A percentile compares a stretch with the other conserved stretches of the same genome.
These are phyloP conservation scores for Micropterix aruncella DNA, from an alignment of 2,888 invertebrate species.

Conservation along the genomic window DNA sequence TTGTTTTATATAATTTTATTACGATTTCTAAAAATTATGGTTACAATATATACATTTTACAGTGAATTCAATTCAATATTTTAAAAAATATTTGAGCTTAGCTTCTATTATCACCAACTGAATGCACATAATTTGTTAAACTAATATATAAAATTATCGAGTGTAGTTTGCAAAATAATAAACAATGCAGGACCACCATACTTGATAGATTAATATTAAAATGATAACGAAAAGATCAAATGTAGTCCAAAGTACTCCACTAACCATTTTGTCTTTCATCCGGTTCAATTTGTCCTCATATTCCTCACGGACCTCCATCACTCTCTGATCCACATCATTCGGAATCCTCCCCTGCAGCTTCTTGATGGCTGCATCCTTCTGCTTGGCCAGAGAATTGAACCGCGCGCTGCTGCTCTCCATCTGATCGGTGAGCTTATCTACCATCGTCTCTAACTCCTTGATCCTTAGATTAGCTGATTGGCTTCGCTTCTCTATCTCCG, in stretches of 20 bases:
- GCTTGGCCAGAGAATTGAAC: constrained; percentile 23
- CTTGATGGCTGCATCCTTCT: constrained; percentile 23
- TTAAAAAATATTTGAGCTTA: too few species aligned
- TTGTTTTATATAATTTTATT: too few species aligned
- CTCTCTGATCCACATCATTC: constrained; percentile 15
- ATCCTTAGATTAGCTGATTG: constrained; percentile 21
- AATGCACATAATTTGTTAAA: too few species aligned
- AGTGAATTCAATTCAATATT: too few species aligned
- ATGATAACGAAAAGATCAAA: constrained; percentile 18
- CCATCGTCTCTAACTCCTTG: constrained; percentile 25
- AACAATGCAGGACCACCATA: constrained; percentile 26
- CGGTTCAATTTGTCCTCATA: constrained; percentile 63
- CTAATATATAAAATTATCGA: too few species aligned
- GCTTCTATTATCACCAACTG: too few species aligned
- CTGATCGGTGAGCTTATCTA: constrained; percentile 28
- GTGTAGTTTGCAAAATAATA: background rate
- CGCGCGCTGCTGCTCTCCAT: background rate
- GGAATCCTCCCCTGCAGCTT: constrained; percentile 22
- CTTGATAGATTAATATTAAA: constrained; percentile 32
- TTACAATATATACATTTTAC: too few species aligned
- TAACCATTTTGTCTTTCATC: constrained; percentile 73
- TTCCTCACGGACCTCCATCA: constrained; percentile 45
- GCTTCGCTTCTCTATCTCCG: background rate
- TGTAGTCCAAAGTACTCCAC: too few species aligned
- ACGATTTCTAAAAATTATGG: too few species aligned